Conservation (phyloP, 2,797 vertebrate genomes). For the Etheostoma nigrum region DNA sequence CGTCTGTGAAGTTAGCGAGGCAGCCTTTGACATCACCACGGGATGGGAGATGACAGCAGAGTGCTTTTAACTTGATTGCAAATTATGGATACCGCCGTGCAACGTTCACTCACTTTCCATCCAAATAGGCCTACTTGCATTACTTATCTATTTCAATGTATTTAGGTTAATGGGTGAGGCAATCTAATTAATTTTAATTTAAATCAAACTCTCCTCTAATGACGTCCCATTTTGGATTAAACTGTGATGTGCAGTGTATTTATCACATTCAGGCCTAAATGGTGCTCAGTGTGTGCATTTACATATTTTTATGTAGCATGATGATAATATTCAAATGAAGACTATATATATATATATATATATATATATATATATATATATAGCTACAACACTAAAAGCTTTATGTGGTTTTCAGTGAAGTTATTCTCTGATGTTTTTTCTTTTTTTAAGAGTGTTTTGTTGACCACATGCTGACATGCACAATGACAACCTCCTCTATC, state of each 20-base stretch:
- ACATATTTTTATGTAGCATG: slow-evolving; percentile 36
- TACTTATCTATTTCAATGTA: slow-evolving; percentile 84
- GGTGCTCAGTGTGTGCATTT: slow-evolving; percentile 47
- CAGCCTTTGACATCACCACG: slow-evolving; percentile 82
- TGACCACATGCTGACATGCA: slow-evolving; percentile 74
- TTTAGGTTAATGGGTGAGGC: slow-evolving; percentile 86
- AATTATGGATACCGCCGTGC: slow-evolving; percentile 83
- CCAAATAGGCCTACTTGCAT: slow-evolving; percentile 83
- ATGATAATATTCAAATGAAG: slow-evolving; percentile 27
- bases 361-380: too few relatives aligned
- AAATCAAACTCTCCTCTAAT: slow-evolving; percentile 83
- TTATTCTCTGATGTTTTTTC: slow-evolving; percentile 23
- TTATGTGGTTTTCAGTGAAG: slow-evolving; percentile 23
- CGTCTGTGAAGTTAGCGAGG: slow-evolving; percentile 82
- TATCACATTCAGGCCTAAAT: slow-evolving; percentile 58
- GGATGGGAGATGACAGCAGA: slow-evolving; percentile 83
- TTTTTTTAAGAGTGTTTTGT: slow-evolving; percentile 49
- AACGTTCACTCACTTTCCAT: slow-evolving; percentile 74
- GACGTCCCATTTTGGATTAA: slow-evolving; percentile 80
- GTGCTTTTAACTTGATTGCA: slow-evolving; percentile 87
- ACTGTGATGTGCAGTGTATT: slow-evolving; percentile 70
- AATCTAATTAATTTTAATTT: slow-evolving; percentile 85
- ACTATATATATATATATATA: neutral
- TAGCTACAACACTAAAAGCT: neutral
- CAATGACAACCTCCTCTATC: slow-evolving; percentile 79